Evolutionary conservation across 1,140 invertebrate genomes (phyloP), one percentile per base, ranked within the genome.

Genomic region (Drosophila equinoxialis): DNA sequence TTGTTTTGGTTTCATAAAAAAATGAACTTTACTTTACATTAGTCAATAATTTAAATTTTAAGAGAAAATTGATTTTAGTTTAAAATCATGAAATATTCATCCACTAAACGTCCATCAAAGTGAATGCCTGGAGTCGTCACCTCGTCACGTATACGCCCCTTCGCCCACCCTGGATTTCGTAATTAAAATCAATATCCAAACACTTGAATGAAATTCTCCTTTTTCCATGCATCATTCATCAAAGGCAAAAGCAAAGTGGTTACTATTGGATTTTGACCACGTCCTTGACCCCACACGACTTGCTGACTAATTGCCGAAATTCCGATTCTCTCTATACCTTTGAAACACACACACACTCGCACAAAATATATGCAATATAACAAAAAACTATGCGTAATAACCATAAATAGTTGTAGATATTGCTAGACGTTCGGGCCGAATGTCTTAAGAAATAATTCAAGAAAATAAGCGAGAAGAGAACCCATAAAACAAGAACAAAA

Each of bases 341-440:
- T 23, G 8, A 51, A 20, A 23, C 7, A 30, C 30, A 30, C 5
- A 30, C 23, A 30, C 6, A 30, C 17, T 17, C 17, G 17, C 17
- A 17, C 17, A 17, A 17, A 17, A 17, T 1, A 17, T 1, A 17
- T 17, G 17, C 30, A 30, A 8, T 7, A 20, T 6, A 51, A 51
- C 45, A 51, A 51, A 51, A 11, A 51, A 11, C 45, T 51, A 51
- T 23, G 70, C 69, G 63, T 68, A 59, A 73, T 77, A 73, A 69
- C 54, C 74, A 66, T 73, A 79, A 79, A 77, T 79, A 70, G 60
- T 64, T 65, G 39, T 60, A 77, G 72, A 77, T 74, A 79, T 75
- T 51, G 66, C 4, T 23, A 10, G 4, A 23, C 17, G 30, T 30
- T 30, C 30, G 30, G 17, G 7, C 6, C 6, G 17, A 48, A 45